Base-by-base conservation (phyloP, 2,888 invertebrate species). In the Caenorhabditis sp. region DNA sequence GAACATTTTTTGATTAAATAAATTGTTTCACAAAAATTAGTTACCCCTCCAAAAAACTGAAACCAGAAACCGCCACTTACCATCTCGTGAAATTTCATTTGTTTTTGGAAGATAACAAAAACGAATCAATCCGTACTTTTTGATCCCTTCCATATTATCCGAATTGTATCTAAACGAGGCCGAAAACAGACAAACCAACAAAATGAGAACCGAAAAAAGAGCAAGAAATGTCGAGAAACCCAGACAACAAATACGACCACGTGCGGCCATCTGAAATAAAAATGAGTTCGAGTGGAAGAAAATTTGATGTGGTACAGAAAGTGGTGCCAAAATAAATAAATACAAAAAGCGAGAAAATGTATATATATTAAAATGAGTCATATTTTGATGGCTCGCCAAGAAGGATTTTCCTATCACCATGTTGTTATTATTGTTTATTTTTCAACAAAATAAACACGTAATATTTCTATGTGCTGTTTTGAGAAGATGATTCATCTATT, bases 41-140 rank as follows among this genome's bases (percentile, higher is more conserved):
- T n/a, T n/a, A n/a, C n/a, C n/a, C n/a, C n/a, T n/a, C n/a, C n/a
- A n/a, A n/a, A n/a, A n/a, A n/a, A n/a, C n/a, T n/a, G n/a, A n/a
- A n/a, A n/a, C n/a, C n/a, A n/a, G n/a, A n/a, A n/a, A n/a, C n/a
- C n/a, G n/a, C n/a, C n/a, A 55, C n/a, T 53, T 23, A 76, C 69
- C 71, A 36, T 66, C 70, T 66, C 66, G 19, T 1, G 66, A 50
- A 14, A 49, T 61, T 0, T 51, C 14, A 23, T 58, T 37, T 0
- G 49, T 37, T 50, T 67, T 37, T 1, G 82, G 82, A 37, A 71
- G 69, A 62, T 74, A 82, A 43, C 82, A 82, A 49, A 77, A 82
- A 37, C 82, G 69, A 59, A 82, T 69, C 5, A 82, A 61, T 26
- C 82, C 82, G 50, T 75, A 82, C 26, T 76, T 66, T 36, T 73